A percentile compares a stretch with the other conserved stretches of the same genome.
phyloP scores from a whole-genome alignment of 2,113 vertebrate genomes.

The Prionailurus viverrinus region DNA sequence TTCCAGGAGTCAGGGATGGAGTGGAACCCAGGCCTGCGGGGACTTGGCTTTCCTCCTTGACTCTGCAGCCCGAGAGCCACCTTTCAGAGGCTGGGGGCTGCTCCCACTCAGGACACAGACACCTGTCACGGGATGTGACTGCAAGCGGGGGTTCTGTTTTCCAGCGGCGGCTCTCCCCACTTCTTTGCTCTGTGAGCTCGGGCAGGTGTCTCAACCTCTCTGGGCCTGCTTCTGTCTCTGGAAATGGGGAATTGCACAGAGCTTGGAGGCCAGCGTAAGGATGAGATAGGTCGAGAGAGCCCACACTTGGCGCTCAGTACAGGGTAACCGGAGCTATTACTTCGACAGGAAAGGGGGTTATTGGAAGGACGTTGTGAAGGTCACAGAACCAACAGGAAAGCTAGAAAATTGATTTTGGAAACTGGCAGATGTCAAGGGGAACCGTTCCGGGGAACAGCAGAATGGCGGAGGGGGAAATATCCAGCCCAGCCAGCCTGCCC shows the following conservation, averaged over 20 bases:
- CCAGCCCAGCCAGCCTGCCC: not conserved
- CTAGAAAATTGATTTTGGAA: not conserved
- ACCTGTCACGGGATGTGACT: not conserved
- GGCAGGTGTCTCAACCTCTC: not conserved
- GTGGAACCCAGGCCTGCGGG: not conserved
- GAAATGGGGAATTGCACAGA: not conserved
- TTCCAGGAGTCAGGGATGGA: not conserved
- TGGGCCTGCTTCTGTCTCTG: not conserved
- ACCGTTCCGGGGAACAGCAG: not conserved
- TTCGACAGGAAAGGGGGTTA: not conserved
- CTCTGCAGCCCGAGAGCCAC: not conserved
- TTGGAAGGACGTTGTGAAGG: not conserved
- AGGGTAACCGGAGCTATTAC: not conserved
- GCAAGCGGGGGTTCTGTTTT: not conserved
- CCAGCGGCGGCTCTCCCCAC: rapidly evolving
- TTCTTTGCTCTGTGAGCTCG: not conserved
- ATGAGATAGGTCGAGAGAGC: not conserved
- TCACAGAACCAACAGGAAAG: not conserved
- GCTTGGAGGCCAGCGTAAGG: not conserved
- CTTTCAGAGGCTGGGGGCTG: not conserved
- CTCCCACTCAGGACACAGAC: not conserved
- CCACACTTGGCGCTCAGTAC: not conserved
- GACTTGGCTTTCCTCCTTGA: not conserved
- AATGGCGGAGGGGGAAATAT: not conserved
- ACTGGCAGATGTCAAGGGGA: not conserved